Conservation (phyloP, 2,888 invertebrate species). For the Dastarcus helophoroides region DNA sequence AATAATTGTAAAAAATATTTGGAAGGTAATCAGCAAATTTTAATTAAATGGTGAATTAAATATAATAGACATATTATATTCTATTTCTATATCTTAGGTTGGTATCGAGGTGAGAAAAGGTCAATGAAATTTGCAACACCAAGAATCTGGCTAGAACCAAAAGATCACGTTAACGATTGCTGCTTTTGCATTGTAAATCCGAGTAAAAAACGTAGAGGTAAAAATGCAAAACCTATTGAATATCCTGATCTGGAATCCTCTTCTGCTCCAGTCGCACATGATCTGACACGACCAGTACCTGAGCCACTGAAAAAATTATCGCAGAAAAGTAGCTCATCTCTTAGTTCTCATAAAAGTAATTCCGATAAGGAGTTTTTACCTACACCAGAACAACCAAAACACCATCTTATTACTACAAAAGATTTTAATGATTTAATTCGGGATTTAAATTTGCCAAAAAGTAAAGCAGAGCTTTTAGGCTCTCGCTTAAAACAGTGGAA, state of each 20-base stretch:
- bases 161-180: conserved; percentile 23
- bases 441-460: conserved; percentile 17
- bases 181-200: conserved; percentile 22
- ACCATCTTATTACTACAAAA: conserved; percentile 11
- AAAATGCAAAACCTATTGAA: conserved; percentile 12
- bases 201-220: conserved; percentile 10
- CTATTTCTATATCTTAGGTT: conserved; percentile 10
- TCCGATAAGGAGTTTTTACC: conserved; percentile 7
- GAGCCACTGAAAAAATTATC: conserved; percentile 7
- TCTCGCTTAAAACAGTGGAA: conserved; percentile 15
- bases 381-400: conserved; percentile 11
- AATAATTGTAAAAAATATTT: conserved; percentile 13
- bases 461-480: conserved; percentile 15
- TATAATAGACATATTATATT: conserved; percentile 8
- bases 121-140: conserved; percentile 21
- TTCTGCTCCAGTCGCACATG: conserved; percentile 8
- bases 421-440: conserved; percentile 17
- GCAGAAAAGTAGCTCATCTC: conserved; percentile 8
- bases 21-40: conserved; percentile 10
- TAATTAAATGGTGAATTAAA: conserved; percentile 7
- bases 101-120: conserved; percentile 13
- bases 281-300: conserved; percentile 6
- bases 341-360: conserved; percentile 3
- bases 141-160: conserved; percentile 22
- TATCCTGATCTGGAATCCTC: conserved; percentile 11